Conservation (phyloP, 2,888 invertebrate species). For the Diarsia mendica region DNA sequence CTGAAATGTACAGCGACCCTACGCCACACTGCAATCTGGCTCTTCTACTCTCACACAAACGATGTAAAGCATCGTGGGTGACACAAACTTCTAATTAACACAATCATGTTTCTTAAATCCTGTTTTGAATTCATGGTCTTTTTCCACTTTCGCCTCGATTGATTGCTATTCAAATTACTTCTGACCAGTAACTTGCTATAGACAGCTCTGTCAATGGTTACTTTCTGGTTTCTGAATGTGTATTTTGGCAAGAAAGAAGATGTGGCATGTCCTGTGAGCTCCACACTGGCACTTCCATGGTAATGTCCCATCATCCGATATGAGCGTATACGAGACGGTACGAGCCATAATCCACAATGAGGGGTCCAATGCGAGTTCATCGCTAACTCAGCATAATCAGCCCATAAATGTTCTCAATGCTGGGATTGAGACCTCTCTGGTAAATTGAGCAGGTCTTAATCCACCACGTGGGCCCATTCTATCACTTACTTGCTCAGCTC, state of each 20-base stretch:
- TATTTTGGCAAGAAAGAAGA: background rate
- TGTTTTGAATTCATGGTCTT: background rate
- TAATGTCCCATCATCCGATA: background rate
- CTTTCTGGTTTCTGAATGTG: background rate
- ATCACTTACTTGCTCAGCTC: too few relatives aligned
- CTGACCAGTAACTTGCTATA: too few relatives aligned
- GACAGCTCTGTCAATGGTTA: background rate
- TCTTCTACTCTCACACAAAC: background rate
- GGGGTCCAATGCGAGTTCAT: too few relatives aligned
- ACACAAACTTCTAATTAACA: too few relatives aligned
- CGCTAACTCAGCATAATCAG: too few relatives aligned
- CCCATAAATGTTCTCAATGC: too few relatives aligned
- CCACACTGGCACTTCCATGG: background rate
- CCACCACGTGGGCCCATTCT: too few relatives aligned
- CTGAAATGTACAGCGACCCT: background rate
- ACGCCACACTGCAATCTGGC: too few relatives aligned
- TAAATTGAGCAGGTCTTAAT: too few relatives aligned
- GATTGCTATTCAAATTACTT: background rate
- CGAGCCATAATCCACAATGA: background rate
- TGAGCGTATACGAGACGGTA: too few relatives aligned
- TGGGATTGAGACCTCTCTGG: too few relatives aligned
- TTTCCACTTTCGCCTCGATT: background rate
- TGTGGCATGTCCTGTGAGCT: background rate
- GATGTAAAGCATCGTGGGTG: too few relatives aligned
- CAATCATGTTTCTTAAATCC: background rate